phyloP scores from a whole-genome alignment of 2,113 vertebrate genomes.

The Pomatostomus ruficeps region DNA sequence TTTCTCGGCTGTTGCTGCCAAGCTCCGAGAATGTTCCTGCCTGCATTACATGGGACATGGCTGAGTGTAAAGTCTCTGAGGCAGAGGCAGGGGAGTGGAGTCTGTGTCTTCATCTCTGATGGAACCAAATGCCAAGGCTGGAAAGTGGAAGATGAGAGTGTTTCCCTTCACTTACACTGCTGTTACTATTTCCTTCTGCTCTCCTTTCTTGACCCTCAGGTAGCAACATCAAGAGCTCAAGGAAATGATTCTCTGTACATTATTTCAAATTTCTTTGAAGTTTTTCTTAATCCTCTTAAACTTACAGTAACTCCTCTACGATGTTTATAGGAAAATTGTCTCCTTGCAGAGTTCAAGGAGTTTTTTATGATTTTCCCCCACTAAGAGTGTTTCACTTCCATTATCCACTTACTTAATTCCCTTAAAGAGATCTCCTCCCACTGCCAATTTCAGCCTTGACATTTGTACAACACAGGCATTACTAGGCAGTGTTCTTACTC shows the following conservation, averaged over 20 bases:
- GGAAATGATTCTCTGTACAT: not conserved
- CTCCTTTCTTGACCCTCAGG: not conserved
- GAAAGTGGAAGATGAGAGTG: not conserved
- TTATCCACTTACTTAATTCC: conserved; percentile 5
- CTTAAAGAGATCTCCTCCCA: not conserved
- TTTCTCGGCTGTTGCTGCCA: not conserved
- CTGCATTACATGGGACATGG: not conserved
- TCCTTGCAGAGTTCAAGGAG: not conserved
- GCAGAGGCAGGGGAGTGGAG: not conserved
- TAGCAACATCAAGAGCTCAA: not conserved
- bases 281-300: not conserved
- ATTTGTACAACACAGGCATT: not conserved
- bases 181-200: not conserved
- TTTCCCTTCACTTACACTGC: not conserved
- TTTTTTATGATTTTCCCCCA: not conserved
- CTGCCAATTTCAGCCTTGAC: not conserved
- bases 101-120: not conserved
- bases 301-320: not conserved
- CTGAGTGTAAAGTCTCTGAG: not conserved
- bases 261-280: not conserved
- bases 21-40: not conserved
- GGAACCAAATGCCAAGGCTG: not conserved
- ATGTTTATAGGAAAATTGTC: not conserved
- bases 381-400: not conserved
- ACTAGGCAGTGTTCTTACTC: not conserved